phyloP scores from a whole-genome alignment of 2,888 invertebrate species.

The Psylliodes chrysocephalus region DNA sequence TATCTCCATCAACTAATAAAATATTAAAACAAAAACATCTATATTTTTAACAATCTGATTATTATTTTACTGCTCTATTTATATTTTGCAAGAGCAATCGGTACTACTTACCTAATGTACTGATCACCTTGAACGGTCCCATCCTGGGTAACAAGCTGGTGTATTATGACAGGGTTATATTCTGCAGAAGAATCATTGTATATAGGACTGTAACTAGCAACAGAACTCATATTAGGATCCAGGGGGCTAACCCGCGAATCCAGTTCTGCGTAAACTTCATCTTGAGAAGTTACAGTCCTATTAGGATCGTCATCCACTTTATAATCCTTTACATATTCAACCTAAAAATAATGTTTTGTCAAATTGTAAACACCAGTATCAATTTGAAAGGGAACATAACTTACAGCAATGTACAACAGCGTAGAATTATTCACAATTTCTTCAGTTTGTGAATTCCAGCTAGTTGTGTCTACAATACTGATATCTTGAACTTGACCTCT shows the following conservation, averaged over 20 bases:
- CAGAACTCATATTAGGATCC: conserved; percentile 68
- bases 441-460: conserved; percentile 47
- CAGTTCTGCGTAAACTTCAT: conserved; percentile 53
- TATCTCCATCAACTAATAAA: too few relatives aligned
- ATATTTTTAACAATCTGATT: too few relatives aligned
- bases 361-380: neutral
- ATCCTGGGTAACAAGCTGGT: conserved; percentile 56
- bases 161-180: conserved; percentile 58
- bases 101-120: conserved; percentile 29
- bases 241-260: conserved; percentile 61
- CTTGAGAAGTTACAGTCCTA: conserved; percentile 33
- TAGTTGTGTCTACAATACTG: conserved; percentile 49
- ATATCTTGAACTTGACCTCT: conserved; percentile 49
- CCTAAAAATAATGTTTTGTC: conserved; percentile 52
- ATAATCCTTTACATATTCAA: conserved; percentile 61
- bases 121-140: conserved; percentile 43
- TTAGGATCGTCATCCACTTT: conserved; percentile 48
- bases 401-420: conserved; percentile 60
- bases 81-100: too few relatives aligned
- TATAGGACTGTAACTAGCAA: conserved; percentile 72
- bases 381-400: conserved; percentile 36
- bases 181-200: conserved; percentile 57
- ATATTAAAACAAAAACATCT: too few relatives aligned
- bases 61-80: too few relatives aligned
- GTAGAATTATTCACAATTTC: conserved; percentile 54